Evolutionary conservation across 1,140 invertebrate species (phyloP), one percentile per base, ranked within the genome.

Genomic region (Aphelenchoides avenae): DNA sequence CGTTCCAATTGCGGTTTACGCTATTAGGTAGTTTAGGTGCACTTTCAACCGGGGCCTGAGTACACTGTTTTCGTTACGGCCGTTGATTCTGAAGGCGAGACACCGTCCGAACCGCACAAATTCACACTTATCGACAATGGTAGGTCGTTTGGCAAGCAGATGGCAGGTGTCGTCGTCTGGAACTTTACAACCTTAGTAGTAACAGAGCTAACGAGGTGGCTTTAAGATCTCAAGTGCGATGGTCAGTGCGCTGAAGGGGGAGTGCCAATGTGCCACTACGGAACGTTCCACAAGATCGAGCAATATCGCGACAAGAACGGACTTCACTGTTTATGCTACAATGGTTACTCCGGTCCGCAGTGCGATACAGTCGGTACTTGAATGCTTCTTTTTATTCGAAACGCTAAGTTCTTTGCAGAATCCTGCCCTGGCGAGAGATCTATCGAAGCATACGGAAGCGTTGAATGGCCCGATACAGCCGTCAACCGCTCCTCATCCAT

Each of bases 241-340:
- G 62, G 30, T 52, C 52, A 64, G 29, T 60, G 57, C 34, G 15
- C 57, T 22, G 31, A 42, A 9, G 60, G 61, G 4, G 65, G 65
- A 3, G 20, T 39, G 15, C 65, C 65, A 40, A 63, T 68, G 66
- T 68, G 65, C 36, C 65, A 59, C 26, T 68, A 63, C 39, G 52
- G 65, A 6, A 27, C 27, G 26, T 48, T 36, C 29, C 52, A 71
- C 31, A 58, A 65, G 36, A 37, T 71, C 13, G 55, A 61, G 41
- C 64, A 67, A 46, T 68, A 68, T 43, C 33, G 61, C 7, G 65
- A 68, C 36, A 36, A 37, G 20, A 64, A 47, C 24, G 66, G 66
- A 9, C 53, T 53, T 1, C 69, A 68, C 31, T 68, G 65, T 50
- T 31, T 68, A 0, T 68, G 65, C 39, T 68, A 36, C 36, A 62